These are phyloP conservation scores for Columba livia DNA, from an alignment of 2,113 vertebrate genomes.

Conservation along the genomic window DNA sequence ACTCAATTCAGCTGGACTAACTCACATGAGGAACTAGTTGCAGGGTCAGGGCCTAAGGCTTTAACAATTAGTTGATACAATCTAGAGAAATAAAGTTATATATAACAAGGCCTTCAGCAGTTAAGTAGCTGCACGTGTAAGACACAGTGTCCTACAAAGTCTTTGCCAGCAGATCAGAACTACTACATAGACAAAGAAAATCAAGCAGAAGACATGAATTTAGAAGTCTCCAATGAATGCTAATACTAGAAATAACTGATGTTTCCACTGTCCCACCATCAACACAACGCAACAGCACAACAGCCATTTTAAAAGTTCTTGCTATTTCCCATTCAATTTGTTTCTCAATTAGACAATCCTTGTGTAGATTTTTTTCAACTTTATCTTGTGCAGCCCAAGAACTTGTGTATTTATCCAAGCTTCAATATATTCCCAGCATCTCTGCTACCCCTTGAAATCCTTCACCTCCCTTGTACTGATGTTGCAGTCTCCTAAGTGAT, in stretches of 20 bases:
- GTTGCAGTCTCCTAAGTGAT: not conserved
- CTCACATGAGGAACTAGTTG: not conserved
- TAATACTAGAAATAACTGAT: not conserved
- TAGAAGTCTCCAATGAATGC: not conserved
- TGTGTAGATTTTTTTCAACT: not conserved
- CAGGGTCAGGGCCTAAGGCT: slow-evolving; percentile 19
- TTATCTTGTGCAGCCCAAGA: not conserved
- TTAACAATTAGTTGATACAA: slow-evolving; percentile 55
- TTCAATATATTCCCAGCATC: not conserved
- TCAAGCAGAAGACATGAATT: not conserved
- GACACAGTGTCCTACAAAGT: not conserved
- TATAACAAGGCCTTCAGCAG: not conserved
- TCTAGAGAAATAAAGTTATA: not conserved
- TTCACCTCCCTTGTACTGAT: not conserved
- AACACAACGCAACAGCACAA: not conserved
- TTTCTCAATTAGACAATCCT: not conserved
- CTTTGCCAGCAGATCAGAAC: slow-evolving; percentile 12
- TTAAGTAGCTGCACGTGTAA: not conserved
- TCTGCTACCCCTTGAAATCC: not conserved
- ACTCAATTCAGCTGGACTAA: not conserved
- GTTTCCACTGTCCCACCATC: not conserved
- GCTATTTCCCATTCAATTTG: not conserved
- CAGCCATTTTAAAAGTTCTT: not conserved
- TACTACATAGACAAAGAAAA: not conserved
- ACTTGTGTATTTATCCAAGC: not conserved